Evolutionary conservation across 2,113 vertebrate genomes (phyloP).

Genomic region (Coturnix japonica): DNA sequence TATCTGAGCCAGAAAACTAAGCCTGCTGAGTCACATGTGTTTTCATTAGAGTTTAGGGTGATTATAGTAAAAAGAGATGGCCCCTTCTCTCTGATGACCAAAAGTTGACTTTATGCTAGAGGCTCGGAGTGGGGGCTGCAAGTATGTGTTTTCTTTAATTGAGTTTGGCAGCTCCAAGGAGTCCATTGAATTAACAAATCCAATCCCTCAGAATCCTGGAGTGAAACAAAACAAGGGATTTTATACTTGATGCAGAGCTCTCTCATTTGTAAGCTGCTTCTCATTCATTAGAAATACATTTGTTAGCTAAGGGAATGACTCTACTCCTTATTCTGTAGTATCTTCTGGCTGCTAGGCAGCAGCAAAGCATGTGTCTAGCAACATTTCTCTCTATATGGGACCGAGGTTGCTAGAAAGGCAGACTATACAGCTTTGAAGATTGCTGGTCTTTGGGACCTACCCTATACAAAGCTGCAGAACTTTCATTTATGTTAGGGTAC

Average conservation of each 20-base stretch:
- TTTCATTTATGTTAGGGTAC: background rate
- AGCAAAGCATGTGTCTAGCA: background rate
- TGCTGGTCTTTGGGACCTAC: background rate
- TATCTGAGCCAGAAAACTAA: slow-evolving; percentile 48
- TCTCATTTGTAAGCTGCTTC: slow-evolving; percentile 51
- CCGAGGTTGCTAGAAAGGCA: slow-evolving; percentile 13
- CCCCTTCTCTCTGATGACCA: slow-evolving; percentile 52
- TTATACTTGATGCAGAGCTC: slow-evolving; percentile 26
- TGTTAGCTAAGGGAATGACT: slow-evolving; percentile 20
- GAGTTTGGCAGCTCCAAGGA: slow-evolving; percentile 60
- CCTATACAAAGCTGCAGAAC: background rate
- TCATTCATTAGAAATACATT: slow-evolving; percentile 28
- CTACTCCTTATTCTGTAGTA: background rate
- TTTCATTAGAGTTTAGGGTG: slow-evolving; percentile 68
- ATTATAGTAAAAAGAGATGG: slow-evolving; percentile 61
- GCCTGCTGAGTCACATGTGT: slow-evolving; percentile 59
- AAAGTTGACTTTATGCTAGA: slow-evolving; percentile 55
- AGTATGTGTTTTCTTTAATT: slow-evolving; percentile 67
- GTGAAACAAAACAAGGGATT: slow-evolving; percentile 64
- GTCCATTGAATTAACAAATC: slow-evolving; percentile 57
- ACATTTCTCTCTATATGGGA: background rate
- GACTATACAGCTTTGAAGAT: background rate
- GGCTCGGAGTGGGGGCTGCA: slow-evolving; percentile 31
- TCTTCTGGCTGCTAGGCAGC: slow-evolving; percentile 10
- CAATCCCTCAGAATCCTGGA: slow-evolving; percentile 21